Percentiles rank a stretch among this genome's conserved stretches.
Conservation (phyloP, 2,888 invertebrate species). For the Hemicrepidius hirtus region DNA sequence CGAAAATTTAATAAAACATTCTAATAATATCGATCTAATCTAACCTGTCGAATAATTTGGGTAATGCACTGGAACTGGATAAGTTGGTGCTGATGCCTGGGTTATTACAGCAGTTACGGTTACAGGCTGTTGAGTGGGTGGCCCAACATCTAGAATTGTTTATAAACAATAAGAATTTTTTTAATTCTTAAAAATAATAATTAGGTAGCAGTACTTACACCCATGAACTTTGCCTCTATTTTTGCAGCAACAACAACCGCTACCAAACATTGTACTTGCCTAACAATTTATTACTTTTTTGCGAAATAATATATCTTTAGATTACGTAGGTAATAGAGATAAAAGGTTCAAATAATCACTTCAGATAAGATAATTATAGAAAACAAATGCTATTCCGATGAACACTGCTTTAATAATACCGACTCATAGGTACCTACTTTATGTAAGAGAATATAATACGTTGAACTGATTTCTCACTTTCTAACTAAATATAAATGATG, state of each 20-base stretch:
- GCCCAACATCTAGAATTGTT: neutral
- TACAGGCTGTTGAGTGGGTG: neutral
- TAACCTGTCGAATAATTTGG: neutral
- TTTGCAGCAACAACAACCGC: constrained; percentile 25
- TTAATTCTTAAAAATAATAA: neutral
- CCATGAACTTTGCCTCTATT: constrained; percentile 22
- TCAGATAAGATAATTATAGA: no score
- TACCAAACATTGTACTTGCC: constrained; percentile 9
- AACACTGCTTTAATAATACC: no score
- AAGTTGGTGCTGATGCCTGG: neutral
- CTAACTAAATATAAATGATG: no score
- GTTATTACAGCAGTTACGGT: constrained; percentile 2
- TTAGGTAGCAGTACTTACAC: no score
- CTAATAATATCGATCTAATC: neutral
- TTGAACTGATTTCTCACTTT: no score
- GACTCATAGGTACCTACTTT: no score
- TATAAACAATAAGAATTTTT: neutral
- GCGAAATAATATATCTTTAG: no score
- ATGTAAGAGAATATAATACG: no score
- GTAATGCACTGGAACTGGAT: neutral
- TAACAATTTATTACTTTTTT: no score
- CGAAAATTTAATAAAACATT: neutral
- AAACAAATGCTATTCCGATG: no score
- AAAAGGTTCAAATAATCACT: no score
- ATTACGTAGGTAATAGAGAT: no score